These are phyloP conservation scores for Siderastrea siderea DNA, from an alignment of 92 coral and sea anemone genomes.

Conservation along the genomic window DNA sequence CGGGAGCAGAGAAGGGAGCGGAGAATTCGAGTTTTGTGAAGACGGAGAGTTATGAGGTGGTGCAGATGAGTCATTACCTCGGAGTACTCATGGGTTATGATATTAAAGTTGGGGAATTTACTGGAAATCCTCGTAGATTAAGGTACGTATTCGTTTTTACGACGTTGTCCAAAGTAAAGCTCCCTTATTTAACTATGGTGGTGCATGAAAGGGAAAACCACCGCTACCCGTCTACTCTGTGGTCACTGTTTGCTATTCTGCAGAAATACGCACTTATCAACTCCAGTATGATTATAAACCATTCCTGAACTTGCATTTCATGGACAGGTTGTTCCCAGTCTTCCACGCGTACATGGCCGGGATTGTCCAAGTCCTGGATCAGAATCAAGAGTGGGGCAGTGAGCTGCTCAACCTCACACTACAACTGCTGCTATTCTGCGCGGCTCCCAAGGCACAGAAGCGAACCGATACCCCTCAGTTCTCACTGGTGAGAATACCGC, in stretches of 20 bases:
- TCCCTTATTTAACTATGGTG: too few relatives aligned
- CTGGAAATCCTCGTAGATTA: slow-evolving; percentile 93
- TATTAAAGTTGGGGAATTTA: slow-evolving; percentile 95
- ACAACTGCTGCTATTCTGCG: slow-evolving; percentile 93
- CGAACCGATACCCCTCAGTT: slow-evolving; percentile 89
- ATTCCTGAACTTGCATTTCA: not conserved
- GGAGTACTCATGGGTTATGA: slow-evolving; percentile 98
- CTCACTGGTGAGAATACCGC: slow-evolving; percentile 86
- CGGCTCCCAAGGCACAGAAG: slow-evolving; percentile 94
- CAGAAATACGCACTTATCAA: too few relatives aligned
- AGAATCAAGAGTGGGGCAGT: slow-evolving; percentile 96
- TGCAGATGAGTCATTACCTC: slow-evolving; percentile 94
- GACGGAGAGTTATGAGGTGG: slow-evolving; percentile 92
- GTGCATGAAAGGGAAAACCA: too few relatives aligned
- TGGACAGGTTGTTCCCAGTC: slow-evolving; percentile 90
- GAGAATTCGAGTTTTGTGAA: slow-evolving; percentile 77
- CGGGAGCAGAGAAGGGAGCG: slow-evolving; percentile 81
- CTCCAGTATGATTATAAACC: not conserved
- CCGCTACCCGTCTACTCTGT: not conserved
- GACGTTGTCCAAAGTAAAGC: not conserved
- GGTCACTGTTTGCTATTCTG: not conserved
- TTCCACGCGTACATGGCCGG: slow-evolving; percentile 99
- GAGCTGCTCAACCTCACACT: slow-evolving; percentile 93
- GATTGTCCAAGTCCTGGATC: slow-evolving; percentile 93
- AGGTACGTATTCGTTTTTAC: slow-evolving; percentile 54